Base-by-base conservation (phyloP, 2,113 vertebrate genomes). In the Craseonycteris thonglongyai region DNA sequence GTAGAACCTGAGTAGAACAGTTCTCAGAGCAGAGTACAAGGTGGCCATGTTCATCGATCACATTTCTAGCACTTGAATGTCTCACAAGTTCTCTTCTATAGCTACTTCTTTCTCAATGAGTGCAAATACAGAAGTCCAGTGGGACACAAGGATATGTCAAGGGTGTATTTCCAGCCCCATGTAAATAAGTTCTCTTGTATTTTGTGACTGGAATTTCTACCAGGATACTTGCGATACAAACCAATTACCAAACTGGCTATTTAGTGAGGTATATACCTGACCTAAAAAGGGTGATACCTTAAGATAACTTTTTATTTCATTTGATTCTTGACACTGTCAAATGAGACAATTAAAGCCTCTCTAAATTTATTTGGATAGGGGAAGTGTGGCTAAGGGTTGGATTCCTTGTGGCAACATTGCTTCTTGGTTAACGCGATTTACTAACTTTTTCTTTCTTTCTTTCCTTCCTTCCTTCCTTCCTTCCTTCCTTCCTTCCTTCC, bases 381-480 rank as follows among this genome's bases (percentile, higher is more conserved):
- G 30, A 49, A 83, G 18, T 71, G 15, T 96, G 40, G 74, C 61
- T 63, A 63, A 80, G 4, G 15, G 38, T 75, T 87, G 92, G n/a
- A 4, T 61, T 88, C 33, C 33, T 61, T 30, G n/a, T 6, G 26
- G 26, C n/a, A 81, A 58, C n/a, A 61, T 18, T 76, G 59, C 35
- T 72, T 90, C 75, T 89, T 92, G 71, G 65, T 93, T 95, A 10
- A 45, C 22, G 47, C 75, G n/a, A 42, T 95, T 88, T 87, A 84
- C 85, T 96, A 81, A 93, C 24, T 65, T 76, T 76, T 80, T 14
- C 49, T 51, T 51, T 51, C 16, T 51, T 51, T 16, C 45, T 13
- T 2, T 22, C 9, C 51, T 47, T 56, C n/a, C n/a, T n/a, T n/a
- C n/a, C n/a, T n/a, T n/a, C n/a, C n/a, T n/a, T n/a, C n/a, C n/a